Evolutionary conservation across 2,113 vertebrate genomes (phyloP), one percentile per base, ranked within the genome.

Genomic region (Podocnemis expansa): DNA sequence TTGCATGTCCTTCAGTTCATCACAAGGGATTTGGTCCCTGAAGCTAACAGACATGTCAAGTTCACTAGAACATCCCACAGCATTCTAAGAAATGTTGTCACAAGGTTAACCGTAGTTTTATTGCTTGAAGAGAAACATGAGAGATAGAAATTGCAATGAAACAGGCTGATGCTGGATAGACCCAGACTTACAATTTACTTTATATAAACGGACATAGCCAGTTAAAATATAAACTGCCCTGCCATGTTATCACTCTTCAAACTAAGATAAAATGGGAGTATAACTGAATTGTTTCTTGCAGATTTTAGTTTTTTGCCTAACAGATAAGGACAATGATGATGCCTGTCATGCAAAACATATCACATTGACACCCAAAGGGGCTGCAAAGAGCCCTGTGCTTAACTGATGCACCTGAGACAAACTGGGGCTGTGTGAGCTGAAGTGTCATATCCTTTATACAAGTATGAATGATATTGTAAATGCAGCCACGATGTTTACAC

Each of bases 261-360:
- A 94, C 67, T 4, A 52, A 24, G 27, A 81, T 82, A 91, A 95
- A 79, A 43, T 43, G 6, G 49, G 85, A 67, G 73, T 88, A 93
- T 10, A 82, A 52, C 38, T 38, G 88, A 4, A 88, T 89, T 90
- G 76, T 94, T 95, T 96, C 63, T 87, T 76, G 56, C 63, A 21
- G 9, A 88, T 91, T 91, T 96, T 75, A 76, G 49, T 92, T 80
- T 80, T 93, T 55, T 92, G 93, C 25, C 16, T 91, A 96, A 94
- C 94, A 49, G 47, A 49, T 96, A 95, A 88, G 51, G 80, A 38
- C 3, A n/a, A 47, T 47, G 47, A n/a, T 31, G 52, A 43, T 5
- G 67, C 80, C 75, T 84, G 51, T 63, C 4, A 54, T 63, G 25
- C 4, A 43, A 38, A 54, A 70, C 0, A 1, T 91, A 85, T 90